Percentiles rank a stretch among this genome's conserved stretches.
phyloP scores from a whole-genome alignment of 2,113 vertebrate species.

The Labeo catla region DNA sequence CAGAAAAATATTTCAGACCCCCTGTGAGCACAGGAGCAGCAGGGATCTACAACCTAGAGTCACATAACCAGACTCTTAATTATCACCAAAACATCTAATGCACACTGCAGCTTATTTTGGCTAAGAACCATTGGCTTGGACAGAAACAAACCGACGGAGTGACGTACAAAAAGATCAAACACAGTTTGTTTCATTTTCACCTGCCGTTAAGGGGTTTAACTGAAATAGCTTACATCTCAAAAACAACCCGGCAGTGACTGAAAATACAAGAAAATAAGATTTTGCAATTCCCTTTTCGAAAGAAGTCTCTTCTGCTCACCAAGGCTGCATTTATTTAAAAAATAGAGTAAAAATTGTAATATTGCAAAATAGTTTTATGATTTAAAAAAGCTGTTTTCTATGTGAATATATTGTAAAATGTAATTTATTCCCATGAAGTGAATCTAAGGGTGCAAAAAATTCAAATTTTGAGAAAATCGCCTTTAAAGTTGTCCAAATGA shows the following conservation, averaged over 20 bases:
- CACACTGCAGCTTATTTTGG: neutral
- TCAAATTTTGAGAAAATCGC: no score
- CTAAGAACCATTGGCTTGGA: neutral
- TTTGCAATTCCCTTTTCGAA: no score
- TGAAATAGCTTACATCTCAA: neutral
- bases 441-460: no score
- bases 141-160: neutral
- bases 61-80: constrained; percentile 6
- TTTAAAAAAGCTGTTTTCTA: no score
- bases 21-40: neutral
- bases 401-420: no score
- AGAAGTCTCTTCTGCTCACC: no score
- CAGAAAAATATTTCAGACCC: neutral
- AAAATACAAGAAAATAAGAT: neutral
- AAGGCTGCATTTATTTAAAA: no score
- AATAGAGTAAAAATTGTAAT: no score
- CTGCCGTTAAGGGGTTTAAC: constrained; percentile 1
- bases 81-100: neutral
- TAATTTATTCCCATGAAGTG: no score
- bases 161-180: neutral
- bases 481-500: no score
- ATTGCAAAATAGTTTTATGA: no score
- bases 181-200: constrained; percentile 1
- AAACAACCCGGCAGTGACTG: neutral
- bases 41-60: neutral